Base-by-base conservation (phyloP, 2,797 vertebrate genomes). In the Thalassophryne amazonica region DNA sequence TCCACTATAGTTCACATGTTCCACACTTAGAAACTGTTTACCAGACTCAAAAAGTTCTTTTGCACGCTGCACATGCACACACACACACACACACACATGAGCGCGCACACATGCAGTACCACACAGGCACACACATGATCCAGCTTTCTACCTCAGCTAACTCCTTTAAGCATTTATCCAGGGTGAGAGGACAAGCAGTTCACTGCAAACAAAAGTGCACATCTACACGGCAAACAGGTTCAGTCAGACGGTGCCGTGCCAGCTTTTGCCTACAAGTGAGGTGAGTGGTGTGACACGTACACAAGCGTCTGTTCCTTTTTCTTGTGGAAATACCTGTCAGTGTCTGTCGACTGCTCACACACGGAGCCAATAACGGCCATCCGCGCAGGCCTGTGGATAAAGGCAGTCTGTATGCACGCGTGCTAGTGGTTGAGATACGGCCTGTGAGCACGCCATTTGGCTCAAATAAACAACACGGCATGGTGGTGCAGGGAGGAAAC, bases 1-100 rank as follows among this genome's bases (percentile, higher is more conserved):
- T 84, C 78, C 78, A 80, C 83, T 85, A 79, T 69, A 85, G 81
- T 85, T 86, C 83, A 87, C 76, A 83, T 78, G 76, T 80, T 82
- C 76, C 82, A 74, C 80, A 77, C 76, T 76, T 70, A 70, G 66
- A 81, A 73, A 81, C 69, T 82, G 80, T 89, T 86, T 85, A 84
- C 79, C 76, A 78, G 75, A 66, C 77, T 83, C 80, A 78, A 73
- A 79, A 73, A 66, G 63, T 78, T 76, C 19, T 40, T 39, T 61
- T 47, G 31, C 51, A 43, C 63, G 14, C 38, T 23, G 3, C 4
- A 34, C 34, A 50, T 21, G 53, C 32, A 47, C 58, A 31, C 20
- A 28, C 38, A 15, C 49, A 45, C 49, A 22, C 33, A 19, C 36
- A 35, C 24, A 45, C 52, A 28, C 18, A 27, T 27, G 39, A 19